Evolutionary conservation across 2,797 vertebrate species (phyloP).

Genomic region (Taeniopygia guttata): DNA sequence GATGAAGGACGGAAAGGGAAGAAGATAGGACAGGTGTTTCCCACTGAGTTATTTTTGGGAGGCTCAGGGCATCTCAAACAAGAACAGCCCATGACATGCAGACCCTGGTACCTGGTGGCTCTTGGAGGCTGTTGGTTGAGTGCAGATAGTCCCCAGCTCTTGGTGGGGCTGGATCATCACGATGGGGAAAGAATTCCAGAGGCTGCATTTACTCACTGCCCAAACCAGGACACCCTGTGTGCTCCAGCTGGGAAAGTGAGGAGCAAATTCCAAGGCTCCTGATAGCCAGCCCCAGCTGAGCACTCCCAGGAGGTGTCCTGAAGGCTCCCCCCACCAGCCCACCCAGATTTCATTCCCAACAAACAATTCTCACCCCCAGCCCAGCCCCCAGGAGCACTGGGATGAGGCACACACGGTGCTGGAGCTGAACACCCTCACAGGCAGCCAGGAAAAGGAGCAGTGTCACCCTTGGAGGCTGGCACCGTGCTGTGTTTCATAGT

Average conservation of each 20-base stretch:
- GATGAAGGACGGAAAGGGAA: not conserved
- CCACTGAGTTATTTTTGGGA: not conserved
- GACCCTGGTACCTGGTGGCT: accelerated
- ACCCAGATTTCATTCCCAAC: accelerated
- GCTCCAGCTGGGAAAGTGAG: not conserved
- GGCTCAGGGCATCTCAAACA: not conserved
- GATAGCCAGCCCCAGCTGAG: not conserved
- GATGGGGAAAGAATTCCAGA: not conserved
- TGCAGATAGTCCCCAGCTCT: not conserved
- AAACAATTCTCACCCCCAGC: accelerated
- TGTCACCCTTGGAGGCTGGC: not conserved
- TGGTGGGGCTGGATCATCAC: accelerated
- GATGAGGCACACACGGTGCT: accelerated
- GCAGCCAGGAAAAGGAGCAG: not conserved
- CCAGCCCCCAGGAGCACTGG: not conserved
- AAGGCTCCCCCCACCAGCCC: accelerated
- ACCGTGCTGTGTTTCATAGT: not conserved
- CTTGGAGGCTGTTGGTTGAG: not conserved
- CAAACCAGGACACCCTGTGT: accelerated
- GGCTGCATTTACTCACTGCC: not conserved
- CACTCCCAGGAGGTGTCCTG: not conserved
- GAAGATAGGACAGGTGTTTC: not conserved
- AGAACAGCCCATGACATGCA: not conserved
- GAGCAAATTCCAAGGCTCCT: not conserved
- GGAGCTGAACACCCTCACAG: not conserved